A percentile compares a stretch with the other conserved stretches of the same genome.
Conservation (phyloP, 2,113 vertebrate species). For the Alectura lathami region DNA sequence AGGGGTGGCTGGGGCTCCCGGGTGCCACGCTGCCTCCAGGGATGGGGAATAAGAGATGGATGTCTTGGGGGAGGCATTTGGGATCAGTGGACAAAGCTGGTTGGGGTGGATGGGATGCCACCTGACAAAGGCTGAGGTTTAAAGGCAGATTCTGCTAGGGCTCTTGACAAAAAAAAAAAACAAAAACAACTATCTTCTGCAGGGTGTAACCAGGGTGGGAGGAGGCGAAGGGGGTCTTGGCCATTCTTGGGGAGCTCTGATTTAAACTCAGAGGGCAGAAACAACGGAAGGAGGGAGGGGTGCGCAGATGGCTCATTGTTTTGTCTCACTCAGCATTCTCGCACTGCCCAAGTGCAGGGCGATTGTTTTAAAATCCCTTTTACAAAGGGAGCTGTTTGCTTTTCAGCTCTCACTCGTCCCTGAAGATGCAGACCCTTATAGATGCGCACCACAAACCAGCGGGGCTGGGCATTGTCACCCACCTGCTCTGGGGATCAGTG, state of each 20-base stretch:
- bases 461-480: background rate
- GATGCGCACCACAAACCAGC: conserved; percentile 6
- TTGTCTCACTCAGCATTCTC: conserved; percentile 39
- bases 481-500: background rate
- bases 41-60: conserved; percentile 40
- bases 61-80: conserved; percentile 47
- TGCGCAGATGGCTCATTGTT: conserved; percentile 69
- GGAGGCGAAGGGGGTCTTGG: background rate
- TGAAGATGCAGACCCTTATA: background rate
- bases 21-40: conserved; percentile 50
- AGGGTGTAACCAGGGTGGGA: conserved; percentile 22
- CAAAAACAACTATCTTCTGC: background rate
- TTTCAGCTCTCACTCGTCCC: background rate
- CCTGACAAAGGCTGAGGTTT: conserved; percentile 63
- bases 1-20: conserved; percentile 27
- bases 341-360: background rate
- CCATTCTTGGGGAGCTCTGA: conserved; percentile 48
- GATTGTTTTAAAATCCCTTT: conserved; percentile 63
- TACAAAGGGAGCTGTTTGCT: conserved; percentile 42
- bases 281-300: conserved; percentile 36
- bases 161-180: background rate
- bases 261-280: conserved; percentile 17
- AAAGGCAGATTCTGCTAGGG: conserved; percentile 36
- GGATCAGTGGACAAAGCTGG: conserved; percentile 50
- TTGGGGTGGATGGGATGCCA: conserved; percentile 33